Evolutionary conservation across 2,113 vertebrate species (phyloP).

Genomic region (Dolichallabes microphthalmus): DNA sequence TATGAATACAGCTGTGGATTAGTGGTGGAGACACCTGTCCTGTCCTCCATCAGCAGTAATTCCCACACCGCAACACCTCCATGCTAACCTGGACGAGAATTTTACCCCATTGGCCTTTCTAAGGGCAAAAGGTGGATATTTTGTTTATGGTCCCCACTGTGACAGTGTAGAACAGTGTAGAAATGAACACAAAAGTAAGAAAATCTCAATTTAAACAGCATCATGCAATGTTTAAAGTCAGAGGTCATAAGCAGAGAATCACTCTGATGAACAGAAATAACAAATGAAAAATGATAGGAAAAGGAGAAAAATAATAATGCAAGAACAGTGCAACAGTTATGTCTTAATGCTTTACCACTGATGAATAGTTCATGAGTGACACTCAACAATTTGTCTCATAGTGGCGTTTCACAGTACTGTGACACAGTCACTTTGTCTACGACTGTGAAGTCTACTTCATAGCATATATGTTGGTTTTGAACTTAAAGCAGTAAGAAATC

Average conservation of each 20-base stretch:
- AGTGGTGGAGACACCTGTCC: conserved; percentile 67
- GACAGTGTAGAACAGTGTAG: neutral
- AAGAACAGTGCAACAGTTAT: neutral
- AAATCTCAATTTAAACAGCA: neutral
- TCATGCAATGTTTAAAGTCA: neutral
- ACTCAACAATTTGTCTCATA: neutral
- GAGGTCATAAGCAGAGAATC: neutral
- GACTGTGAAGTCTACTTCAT: neutral
- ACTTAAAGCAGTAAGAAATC: neutral
- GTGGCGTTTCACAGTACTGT: neutral
- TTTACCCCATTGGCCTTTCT: conserved; percentile 48
- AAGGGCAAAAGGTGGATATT: conserved; percentile 49
- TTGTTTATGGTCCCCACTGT: neutral
- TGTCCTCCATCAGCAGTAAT: conserved; percentile 59
- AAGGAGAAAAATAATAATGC: neutral
- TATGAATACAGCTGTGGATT: conserved; percentile 65
- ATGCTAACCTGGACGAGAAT: conserved; percentile 67
- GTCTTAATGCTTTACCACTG: neutral
- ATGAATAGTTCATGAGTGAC: neutral
- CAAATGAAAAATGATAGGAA: neutral
- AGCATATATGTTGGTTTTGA: neutral
- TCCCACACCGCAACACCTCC: conserved; percentile 55
- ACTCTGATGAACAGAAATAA: neutral
- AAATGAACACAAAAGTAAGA: neutral
- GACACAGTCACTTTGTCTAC: neutral